A percentile compares a stretch with the other conserved stretches of the same genome.
phyloP scores from a whole-genome alignment of 2,888 invertebrate genomes.

The Disparrhopalites patrizii region DNA sequence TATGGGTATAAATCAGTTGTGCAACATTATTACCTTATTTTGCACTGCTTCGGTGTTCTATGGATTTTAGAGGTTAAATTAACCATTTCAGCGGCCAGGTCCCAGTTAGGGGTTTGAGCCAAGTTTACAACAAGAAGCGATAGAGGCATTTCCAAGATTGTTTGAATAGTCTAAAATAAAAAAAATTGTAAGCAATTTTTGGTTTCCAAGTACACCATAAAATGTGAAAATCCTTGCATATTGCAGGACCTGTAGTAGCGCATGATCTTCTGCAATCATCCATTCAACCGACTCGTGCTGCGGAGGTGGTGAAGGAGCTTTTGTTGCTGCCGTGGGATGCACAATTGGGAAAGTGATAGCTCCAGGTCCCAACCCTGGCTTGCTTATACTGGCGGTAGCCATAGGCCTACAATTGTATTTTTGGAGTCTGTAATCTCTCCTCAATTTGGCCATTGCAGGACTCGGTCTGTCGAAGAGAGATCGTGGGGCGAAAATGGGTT shows the following conservation, averaged over 20 bases:
- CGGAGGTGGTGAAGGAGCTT: slow-evolving; percentile 58
- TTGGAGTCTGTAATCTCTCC: slow-evolving; percentile 71
- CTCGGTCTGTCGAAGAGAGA: slow-evolving; percentile 77
- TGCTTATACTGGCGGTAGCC: slow-evolving; percentile 11
- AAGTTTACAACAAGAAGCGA: slow-evolving; percentile 72
- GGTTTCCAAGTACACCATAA: neutral
- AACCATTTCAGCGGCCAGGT: slow-evolving; percentile 85
- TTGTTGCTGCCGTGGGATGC: slow-evolving; percentile 30
- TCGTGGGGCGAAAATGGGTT: slow-evolving; percentile 69
- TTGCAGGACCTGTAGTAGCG: slow-evolving; percentile 67
- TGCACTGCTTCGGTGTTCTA: slow-evolving; percentile 86
- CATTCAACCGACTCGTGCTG: slow-evolving; percentile 75
- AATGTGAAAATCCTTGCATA: neutral
- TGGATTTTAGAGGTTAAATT: slow-evolving; percentile 79
- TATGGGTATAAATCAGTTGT: too few relatives aligned
- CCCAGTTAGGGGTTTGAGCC: slow-evolving; percentile 92
- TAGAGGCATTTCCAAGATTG: slow-evolving; percentile 63
- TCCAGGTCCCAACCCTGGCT: slow-evolving; percentile 40
- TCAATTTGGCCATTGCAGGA: slow-evolving; percentile 68
- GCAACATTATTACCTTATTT: slow-evolving; percentile 74
- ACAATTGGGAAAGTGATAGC: slow-evolving; percentile 47
- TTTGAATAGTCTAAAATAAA: slow-evolving; percentile 55
- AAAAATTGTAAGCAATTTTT: neutral
- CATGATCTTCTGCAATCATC: slow-evolving; percentile 86
- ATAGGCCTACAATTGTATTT: slow-evolving; percentile 56